These are phyloP conservation scores for Prinia subflava DNA, from an alignment of 2,113 vertebrate genomes.

Conservation along the genomic window DNA sequence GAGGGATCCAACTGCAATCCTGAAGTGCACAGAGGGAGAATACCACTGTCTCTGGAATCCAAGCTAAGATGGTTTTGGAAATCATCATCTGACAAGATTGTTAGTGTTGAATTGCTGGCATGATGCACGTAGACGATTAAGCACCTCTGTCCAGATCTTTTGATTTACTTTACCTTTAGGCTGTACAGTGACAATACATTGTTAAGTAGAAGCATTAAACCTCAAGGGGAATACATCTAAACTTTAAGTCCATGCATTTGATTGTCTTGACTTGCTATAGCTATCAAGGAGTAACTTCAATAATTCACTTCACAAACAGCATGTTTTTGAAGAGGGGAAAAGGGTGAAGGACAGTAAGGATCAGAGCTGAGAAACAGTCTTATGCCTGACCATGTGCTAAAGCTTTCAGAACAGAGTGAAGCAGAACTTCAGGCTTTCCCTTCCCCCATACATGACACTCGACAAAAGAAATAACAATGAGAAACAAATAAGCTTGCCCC, in stretches of 20 bases:
- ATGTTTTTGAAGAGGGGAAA: not conserved
- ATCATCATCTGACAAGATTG: not conserved
- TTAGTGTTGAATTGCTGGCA: not conserved
- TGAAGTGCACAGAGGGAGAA: not conserved
- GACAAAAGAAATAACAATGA: not conserved
- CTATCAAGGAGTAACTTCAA: not conserved
- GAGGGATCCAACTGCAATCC: not conserved
- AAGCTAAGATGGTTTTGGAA: not conserved
- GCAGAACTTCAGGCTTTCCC: not conserved
- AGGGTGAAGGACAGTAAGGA: not conserved
- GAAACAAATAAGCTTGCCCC: not conserved
- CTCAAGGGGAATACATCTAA: not conserved
- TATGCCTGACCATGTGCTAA: not conserved
- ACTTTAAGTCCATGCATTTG: not conserved
- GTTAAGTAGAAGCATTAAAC: not conserved
- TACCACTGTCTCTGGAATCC: not conserved
- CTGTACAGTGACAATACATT: not conserved
- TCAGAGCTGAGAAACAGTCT: not conserved
- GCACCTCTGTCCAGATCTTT: not conserved
- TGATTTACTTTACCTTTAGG: not conserved
- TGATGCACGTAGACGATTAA: not conserved
- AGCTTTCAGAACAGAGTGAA: not conserved
- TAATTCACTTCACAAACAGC: not conserved
- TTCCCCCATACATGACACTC: not conserved
- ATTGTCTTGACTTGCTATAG: not conserved